Conservation (phyloP, 1,140 invertebrate species). For the Pseudomyrmex sp. region DNA sequence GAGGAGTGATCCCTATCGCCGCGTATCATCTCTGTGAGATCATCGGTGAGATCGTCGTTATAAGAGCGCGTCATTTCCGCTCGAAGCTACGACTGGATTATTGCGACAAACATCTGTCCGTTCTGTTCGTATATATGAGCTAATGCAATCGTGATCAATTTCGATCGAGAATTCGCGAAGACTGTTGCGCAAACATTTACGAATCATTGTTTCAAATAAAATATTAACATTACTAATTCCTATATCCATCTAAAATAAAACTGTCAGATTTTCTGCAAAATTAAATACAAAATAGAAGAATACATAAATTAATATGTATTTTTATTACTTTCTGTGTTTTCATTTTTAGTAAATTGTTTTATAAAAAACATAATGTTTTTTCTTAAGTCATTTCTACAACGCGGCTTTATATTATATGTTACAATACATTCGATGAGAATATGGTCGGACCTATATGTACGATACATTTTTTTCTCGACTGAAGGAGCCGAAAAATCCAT, state of each 20-base stretch:
- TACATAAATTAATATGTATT: no score
- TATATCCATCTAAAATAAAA: neutral
- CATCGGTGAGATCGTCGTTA: constrained; percentile 72
- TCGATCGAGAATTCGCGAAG: constrained; percentile 15
- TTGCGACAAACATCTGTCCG: constrained; percentile 46
- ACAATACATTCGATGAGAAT: constrained; percentile 16
- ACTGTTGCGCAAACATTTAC: neutral
- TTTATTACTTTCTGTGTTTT: no score
- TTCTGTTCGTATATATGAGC: neutral
- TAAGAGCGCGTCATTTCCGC: constrained; percentile 76
- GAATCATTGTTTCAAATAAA: neutral
- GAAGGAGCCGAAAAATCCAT: constrained; percentile 37
- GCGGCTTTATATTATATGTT: neutral
- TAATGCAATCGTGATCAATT: constrained; percentile 43
- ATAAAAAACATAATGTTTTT: neutral
- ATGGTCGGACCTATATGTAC: neutral
- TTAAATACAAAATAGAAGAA: no score
- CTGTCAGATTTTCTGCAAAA: neutral
- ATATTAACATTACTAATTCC: neutral
- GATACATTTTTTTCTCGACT: constrained; percentile 8
- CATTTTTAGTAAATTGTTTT: no score
- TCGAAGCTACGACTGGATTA: constrained; percentile 48
- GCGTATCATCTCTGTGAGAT: constrained; percentile 78
- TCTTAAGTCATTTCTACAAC: neutral
- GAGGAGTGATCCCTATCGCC: constrained; percentile 72